Base-by-base conservation (phyloP, 2,888 invertebrate species). In the Cerastis leucographa region DNA sequence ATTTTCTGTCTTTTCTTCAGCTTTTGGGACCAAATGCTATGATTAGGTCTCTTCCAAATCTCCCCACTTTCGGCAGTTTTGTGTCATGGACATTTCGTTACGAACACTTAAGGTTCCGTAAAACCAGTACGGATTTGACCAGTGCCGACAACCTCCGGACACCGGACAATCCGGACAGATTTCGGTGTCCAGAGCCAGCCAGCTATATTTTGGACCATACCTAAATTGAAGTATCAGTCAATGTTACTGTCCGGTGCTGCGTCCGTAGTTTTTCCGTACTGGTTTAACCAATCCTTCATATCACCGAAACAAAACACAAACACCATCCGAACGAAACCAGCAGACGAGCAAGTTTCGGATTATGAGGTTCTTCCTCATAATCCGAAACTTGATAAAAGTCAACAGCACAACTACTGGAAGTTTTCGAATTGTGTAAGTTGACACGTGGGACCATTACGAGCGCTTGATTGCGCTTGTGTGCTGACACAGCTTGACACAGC, bases 401-500 rank as follows among this genome's bases (percentile, higher is more conserved):
- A 83, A 83, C 73, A 80, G 19, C 73, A n/a, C 46, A 59, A 62
- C 64, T 66, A 0, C 11, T 74, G 51, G 54, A 81, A 78, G 69
- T 78, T 81, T 62, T 69, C 12, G 71, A 74, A 54, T 65, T 65
- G 71, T 68, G 69, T 67, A 40, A 84, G 78, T 78, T 75, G 73
- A 71, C 66, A 70, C 71, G 44, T 40, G 42, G 19, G 46, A 49
- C 74, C 85, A 76, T 80, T 76, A 79, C 51, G 67, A 56, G 59
- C 56, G 77, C 78, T 83, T 85, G 74, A 86, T 86, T 83, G 74
- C 73, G 65, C 65, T 62, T 68, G 76, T 71, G 72, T 79, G 71
- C 74, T 71, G 67, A 77, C 74, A 65, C 66, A 68, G 49, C 76
- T 67, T 82, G 66, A 76, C 73, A 64, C 62, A 67, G 59, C 76